Percentiles rank a stretch among this genome's conserved stretches.
Evolutionary conservation across 1,140 invertebrate genomes (phyloP).

Genomic region (Leptopilina clavipes): DNA sequence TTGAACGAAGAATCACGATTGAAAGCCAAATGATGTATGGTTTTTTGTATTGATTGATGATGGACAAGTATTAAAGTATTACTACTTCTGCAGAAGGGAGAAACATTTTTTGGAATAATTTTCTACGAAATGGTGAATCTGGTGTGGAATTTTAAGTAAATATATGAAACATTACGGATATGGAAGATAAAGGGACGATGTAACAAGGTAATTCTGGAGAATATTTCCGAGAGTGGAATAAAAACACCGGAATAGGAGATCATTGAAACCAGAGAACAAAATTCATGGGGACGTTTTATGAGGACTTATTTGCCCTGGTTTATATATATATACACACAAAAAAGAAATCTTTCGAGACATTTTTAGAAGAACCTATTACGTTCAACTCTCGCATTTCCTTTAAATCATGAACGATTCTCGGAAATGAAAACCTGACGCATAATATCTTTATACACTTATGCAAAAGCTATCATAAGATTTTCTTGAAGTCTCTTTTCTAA

Average conservation of each 20-base stretch:
- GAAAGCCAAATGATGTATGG: not conserved
- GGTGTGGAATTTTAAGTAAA: not conserved
- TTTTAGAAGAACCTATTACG: slow-evolving; percentile 24
- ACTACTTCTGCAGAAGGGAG: too few relatives aligned
- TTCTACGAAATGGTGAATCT: too few relatives aligned
- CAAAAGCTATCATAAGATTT: not conserved
- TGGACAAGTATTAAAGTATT: not conserved
- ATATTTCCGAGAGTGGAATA: not conserved
- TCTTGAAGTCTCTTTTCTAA: not conserved
- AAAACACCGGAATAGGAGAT: not conserved
- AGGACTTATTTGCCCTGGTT: slow-evolving; percentile 4
- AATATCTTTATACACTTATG: slow-evolving; percentile 19
- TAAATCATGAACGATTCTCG: slow-evolving; percentile 18
- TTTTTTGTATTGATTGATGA: not conserved
- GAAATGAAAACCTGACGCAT: slow-evolving; percentile 2
- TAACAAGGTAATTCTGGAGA: slow-evolving; percentile 25
- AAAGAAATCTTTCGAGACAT: not conserved
- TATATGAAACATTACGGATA: not conserved
- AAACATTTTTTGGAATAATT: too few relatives aligned
- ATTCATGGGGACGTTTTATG: slow-evolving; percentile 8
- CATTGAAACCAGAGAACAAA: slow-evolving; percentile 6
- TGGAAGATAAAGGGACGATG: not conserved
- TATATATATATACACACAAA: not conserved
- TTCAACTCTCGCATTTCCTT: not conserved
- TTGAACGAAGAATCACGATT: not conserved